phyloP scores from a whole-genome alignment of 2,113 vertebrate species.

The Potamarius usumacintae region DNA sequence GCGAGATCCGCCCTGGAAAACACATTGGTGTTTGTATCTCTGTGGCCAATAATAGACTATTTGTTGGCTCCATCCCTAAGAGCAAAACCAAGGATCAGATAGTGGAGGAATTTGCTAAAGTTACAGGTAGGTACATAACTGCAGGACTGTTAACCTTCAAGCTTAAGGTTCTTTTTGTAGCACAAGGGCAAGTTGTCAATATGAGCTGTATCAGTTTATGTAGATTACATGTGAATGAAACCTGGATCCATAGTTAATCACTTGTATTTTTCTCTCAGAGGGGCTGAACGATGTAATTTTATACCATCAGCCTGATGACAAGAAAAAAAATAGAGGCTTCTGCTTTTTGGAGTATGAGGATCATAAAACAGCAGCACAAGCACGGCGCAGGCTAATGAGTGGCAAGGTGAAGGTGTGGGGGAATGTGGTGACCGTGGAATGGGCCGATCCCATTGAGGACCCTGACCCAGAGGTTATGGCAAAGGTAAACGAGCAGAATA shows the following conservation, averaged over 20 bases:
- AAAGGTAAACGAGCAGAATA: slow-evolving; percentile 77
- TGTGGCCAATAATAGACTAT: slow-evolving; percentile 99
- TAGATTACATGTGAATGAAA: neutral
- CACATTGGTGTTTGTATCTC: slow-evolving; percentile 99
- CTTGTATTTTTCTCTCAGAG: slow-evolving; percentile 72
- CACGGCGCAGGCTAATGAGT: slow-evolving; percentile 96
- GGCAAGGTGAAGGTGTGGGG: slow-evolving; percentile 99
- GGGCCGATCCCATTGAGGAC: slow-evolving; percentile 98
- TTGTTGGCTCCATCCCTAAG: slow-evolving; percentile 99
- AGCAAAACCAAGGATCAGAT: slow-evolving; percentile 99
- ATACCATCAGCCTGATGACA: slow-evolving; percentile 98
- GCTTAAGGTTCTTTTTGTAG: neutral
- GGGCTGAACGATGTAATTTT: slow-evolving; percentile 99
- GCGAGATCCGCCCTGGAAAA: slow-evolving; percentile 98
- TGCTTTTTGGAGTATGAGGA: slow-evolving; percentile 99
- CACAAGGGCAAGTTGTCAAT: neutral
- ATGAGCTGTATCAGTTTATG: neutral
- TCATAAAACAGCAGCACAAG: slow-evolving; percentile 98
- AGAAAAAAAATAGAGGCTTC: slow-evolving; percentile 98
- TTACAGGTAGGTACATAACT: slow-evolving; percentile 83
- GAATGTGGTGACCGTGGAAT: slow-evolving; percentile 97
- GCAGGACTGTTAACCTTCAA: neutral
- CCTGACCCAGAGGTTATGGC: slow-evolving; percentile 99
- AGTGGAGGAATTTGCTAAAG: slow-evolving; percentile 98
- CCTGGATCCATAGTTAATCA: neutral